phyloP scores from a whole-genome alignment of 2,888 invertebrate species.

The Deilephila porcellus region DNA sequence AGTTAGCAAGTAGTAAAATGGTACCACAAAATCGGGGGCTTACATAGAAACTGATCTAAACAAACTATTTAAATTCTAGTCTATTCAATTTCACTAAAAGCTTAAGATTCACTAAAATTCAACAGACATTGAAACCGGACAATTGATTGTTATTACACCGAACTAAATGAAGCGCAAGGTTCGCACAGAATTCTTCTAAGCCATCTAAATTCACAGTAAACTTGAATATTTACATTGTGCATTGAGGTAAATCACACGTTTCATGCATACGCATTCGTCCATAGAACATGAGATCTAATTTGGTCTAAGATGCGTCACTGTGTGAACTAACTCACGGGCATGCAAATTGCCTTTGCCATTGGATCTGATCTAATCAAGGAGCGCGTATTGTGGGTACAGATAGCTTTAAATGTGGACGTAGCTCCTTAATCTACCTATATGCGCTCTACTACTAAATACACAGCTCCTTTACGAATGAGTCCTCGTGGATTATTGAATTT shows the following conservation, averaged over 20 bases:
- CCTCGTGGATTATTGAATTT: too few species aligned
- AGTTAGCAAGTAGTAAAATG: too few species aligned
- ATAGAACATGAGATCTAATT: constrained; percentile 24
- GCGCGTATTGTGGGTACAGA: not conserved
- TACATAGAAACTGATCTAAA: too few species aligned
- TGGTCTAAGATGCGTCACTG: constrained; percentile 19
- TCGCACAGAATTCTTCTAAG: not conserved
- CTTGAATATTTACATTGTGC: constrained; percentile 13
- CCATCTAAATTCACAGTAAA: constrained; percentile 12
- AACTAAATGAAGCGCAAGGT: not conserved
- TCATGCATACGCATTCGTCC: constrained; percentile 25
- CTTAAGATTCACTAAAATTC: not conserved
- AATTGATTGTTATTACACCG: not conserved
- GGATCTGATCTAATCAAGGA: constrained; percentile 13
- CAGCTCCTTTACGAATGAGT: too few species aligned
- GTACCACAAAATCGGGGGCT: too few species aligned
- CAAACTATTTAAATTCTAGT: too few species aligned
- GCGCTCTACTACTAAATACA: too few species aligned
- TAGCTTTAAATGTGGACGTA: not conserved
- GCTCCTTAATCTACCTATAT: too few species aligned
- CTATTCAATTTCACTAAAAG: too few species aligned
- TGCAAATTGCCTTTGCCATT: constrained; percentile 10
- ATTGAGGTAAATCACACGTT: constrained; percentile 22
- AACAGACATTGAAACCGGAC: not conserved
- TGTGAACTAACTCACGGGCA: constrained; percentile 14